These are phyloP conservation scores for Melopsittacus undulatus DNA, from an alignment of 2,797 vertebrate species.

Conservation along the genomic window DNA sequence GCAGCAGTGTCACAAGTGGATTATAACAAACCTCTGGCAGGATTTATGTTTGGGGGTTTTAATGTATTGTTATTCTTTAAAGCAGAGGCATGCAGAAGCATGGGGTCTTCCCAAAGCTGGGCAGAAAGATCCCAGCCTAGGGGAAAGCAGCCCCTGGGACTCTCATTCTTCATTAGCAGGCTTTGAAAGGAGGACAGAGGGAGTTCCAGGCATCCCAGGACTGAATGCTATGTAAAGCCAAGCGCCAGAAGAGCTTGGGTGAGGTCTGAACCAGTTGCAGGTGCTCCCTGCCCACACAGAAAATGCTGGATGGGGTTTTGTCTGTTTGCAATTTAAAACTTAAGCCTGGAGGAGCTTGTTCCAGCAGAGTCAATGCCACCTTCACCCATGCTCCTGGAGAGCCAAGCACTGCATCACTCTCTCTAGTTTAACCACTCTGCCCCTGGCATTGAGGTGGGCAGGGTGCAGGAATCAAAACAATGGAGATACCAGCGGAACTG, in stretches of 20 bases:
- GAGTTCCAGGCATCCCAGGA: not conserved
- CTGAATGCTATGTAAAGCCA: not conserved
- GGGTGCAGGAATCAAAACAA: not conserved
- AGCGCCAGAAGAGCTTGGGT: not conserved
- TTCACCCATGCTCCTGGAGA: accelerated
- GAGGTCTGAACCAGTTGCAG: not conserved
- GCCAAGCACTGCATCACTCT: not conserved
- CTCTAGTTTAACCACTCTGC: not conserved
- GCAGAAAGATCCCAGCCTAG: not conserved
- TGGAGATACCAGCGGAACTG: not conserved
- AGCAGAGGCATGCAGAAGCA: not conserved
- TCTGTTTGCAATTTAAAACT: not conserved
- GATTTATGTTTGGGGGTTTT: not conserved
- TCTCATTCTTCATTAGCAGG: not conserved
- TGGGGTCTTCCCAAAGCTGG: not conserved
- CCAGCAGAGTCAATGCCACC: not conserved
- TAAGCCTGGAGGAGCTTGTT: not conserved
- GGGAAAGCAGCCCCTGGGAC: not conserved
- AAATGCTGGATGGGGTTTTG: not conserved
- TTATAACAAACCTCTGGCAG: not conserved
- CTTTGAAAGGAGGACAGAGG: not conserved
- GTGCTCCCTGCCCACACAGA: not conserved
- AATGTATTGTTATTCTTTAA: not conserved
- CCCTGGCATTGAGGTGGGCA: not conserved
- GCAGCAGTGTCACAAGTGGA: accelerated